These are phyloP conservation scores for Hypsopygia costalis DNA, from an alignment of 2,888 invertebrate species.

Conservation along the genomic window DNA sequence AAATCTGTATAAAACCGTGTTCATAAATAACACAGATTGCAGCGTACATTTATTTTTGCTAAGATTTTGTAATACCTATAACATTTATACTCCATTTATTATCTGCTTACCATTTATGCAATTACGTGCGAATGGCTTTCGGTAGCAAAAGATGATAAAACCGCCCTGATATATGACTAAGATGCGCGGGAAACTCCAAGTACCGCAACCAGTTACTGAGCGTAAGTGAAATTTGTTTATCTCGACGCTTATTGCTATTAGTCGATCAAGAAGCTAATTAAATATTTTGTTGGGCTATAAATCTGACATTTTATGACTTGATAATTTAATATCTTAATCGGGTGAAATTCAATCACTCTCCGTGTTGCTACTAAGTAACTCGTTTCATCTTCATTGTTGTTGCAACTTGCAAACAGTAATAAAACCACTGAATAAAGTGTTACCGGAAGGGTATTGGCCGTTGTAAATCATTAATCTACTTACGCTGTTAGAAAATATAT, in stretches of 20 bases:
- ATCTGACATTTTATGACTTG: slow-evolving; percentile 29
- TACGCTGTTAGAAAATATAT: not conserved
- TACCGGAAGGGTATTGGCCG: not conserved
- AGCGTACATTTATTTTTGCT: no score
- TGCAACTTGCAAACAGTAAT: not conserved
- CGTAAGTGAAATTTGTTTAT: slow-evolving; percentile 43
- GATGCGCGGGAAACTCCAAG: not conserved
- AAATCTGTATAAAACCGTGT: no score
- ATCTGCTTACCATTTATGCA: not conserved
- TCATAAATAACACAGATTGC: no score
- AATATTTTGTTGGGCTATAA: slow-evolving; percentile 27
- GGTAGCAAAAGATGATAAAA: not conserved
- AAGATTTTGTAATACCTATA: no score
- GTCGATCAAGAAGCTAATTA: slow-evolving; percentile 31
- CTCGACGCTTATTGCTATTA: slow-evolving; percentile 27
- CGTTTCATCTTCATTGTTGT: not conserved
- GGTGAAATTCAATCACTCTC: slow-evolving; percentile 13
- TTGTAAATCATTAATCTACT: not conserved
- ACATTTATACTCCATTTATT: no score
- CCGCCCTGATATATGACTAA: not conserved
- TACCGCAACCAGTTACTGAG: slow-evolving; percentile 16
- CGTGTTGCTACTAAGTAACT: not conserved
- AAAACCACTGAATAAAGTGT: not conserved
- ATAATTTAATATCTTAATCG: slow-evolving; percentile 39
- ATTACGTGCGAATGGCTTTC: not conserved